phyloP scores from a whole-genome alignment of 2,113 vertebrate species.

The Triplophysa tibetana region DNA sequence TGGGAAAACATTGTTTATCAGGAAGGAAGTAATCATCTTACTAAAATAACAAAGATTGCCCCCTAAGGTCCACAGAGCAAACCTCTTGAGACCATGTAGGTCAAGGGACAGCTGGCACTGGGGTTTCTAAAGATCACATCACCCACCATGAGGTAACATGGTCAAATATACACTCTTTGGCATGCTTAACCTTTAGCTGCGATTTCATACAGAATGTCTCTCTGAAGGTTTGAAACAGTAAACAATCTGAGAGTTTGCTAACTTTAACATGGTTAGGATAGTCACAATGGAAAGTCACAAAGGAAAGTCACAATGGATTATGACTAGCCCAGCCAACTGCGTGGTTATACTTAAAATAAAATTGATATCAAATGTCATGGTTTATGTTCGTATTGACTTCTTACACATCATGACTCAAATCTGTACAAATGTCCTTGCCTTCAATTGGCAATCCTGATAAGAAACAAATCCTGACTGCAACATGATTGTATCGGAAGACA shows the following conservation, averaged over 20 bases:
- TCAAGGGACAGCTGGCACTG: constrained; percentile 35
- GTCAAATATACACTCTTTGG: constrained; percentile 42
- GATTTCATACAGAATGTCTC: background rate
- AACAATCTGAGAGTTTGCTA: background rate
- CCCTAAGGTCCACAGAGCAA: constrained; percentile 34
- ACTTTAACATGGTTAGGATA: background rate
- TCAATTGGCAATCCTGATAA: background rate
- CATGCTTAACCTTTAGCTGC: background rate
- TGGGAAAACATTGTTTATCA: background rate
- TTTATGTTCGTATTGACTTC: background rate
- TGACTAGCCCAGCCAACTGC: background rate
- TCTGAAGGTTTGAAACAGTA: background rate
- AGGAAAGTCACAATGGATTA: too few species aligned
- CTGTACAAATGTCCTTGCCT: constrained; percentile 5
- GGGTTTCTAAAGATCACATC: constrained; percentile 35
- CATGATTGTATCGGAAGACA: constrained; percentile 48
- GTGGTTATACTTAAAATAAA: background rate
- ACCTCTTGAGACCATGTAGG: constrained; percentile 20
- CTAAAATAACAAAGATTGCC: constrained; percentile 49
- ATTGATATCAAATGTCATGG: background rate
- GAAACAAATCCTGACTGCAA: constrained; percentile 26
- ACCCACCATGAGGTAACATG: constrained; percentile 41
- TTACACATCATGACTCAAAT: background rate
- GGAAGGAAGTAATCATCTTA: constrained; percentile 39
- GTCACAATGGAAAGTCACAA: too few species aligned